phyloP scores from a whole-genome alignment of 2,797 vertebrate genomes.

The Enteromius unitaeniatus region DNA sequence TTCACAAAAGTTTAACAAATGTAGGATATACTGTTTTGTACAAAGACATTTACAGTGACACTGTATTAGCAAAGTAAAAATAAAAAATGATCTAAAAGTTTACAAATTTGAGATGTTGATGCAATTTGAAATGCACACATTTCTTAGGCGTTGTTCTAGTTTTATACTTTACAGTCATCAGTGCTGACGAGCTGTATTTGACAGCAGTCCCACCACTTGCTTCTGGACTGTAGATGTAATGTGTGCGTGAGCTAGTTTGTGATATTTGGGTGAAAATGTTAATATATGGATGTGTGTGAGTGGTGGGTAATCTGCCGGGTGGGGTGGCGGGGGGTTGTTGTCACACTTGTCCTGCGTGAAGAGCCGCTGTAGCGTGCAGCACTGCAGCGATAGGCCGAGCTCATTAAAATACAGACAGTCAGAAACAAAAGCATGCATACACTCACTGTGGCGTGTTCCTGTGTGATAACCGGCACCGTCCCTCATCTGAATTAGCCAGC shows the following conservation, averaged over 20 bases:
- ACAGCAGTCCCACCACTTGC: constrained; percentile 7
- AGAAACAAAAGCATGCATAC: constrained; percentile 77
- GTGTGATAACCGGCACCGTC: constrained; percentile 75
- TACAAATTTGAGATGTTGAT: background rate
- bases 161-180: constrained; percentile 2
- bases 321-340: constrained; percentile 54
- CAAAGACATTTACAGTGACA: background rate
- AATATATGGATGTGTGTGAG: constrained; percentile 42
- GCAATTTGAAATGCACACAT: background rate
- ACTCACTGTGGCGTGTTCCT: constrained; percentile 70
- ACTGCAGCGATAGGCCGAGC: constrained; percentile 77
- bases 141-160: background rate
- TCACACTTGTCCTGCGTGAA: constrained; percentile 54
- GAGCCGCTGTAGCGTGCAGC: constrained; percentile 62
- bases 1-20: background rate
- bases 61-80: background rate
- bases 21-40: background rate
- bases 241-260: constrained; percentile 8
- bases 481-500: constrained; percentile 75
- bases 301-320: constrained; percentile 34
- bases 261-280: constrained; percentile 47
- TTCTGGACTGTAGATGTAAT: constrained; percentile 20
- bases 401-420: constrained; percentile 76
- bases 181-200: background rate
- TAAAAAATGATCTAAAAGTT: background rate